A percentile compares a stretch with the other conserved stretches of the same genome.
Conservation (phyloP, 2,113 vertebrate genomes). For the Cochlearius cochlearius region DNA sequence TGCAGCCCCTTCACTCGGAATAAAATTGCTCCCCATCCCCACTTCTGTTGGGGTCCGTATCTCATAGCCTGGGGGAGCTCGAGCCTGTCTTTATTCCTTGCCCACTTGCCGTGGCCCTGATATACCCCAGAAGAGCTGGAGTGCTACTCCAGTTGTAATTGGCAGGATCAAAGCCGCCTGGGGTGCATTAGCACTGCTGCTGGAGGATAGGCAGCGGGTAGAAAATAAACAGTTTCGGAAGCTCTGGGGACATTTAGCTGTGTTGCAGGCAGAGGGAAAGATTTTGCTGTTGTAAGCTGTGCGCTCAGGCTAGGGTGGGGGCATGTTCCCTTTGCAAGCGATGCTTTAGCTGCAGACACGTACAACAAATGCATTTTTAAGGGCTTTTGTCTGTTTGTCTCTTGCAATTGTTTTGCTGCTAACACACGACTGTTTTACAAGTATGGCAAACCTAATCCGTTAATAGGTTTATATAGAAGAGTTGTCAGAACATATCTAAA, state of each 20-base stretch:
- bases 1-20: constrained; percentile 23
- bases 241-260: constrained; percentile 25
- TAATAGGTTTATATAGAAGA: constrained; percentile 37
- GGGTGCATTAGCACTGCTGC: constrained; percentile 54
- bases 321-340: not conserved
- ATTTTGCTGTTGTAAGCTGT: constrained; percentile 42
- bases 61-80: not conserved
- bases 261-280: constrained; percentile 16
- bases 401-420: constrained; percentile 43
- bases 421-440: constrained; percentile 20
- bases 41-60: not conserved
- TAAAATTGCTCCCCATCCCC: constrained; percentile 28
- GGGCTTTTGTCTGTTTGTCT: constrained; percentile 56
- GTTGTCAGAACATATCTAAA: not conserved
- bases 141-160: constrained; percentile 56
- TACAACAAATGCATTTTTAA: not conserved
- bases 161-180: constrained; percentile 59
- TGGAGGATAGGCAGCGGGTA: constrained; percentile 36
- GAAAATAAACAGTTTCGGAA: constrained; percentile 46
- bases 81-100: constrained; percentile 31
- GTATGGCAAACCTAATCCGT: constrained; percentile 30
- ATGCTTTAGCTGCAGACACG: not conserved
- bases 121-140: constrained; percentile 40
- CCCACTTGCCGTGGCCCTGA: not conserved
- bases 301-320: not conserved